phyloP scores from a whole-genome alignment of 2,797 vertebrate species.

The Taeniopygia guttata region DNA sequence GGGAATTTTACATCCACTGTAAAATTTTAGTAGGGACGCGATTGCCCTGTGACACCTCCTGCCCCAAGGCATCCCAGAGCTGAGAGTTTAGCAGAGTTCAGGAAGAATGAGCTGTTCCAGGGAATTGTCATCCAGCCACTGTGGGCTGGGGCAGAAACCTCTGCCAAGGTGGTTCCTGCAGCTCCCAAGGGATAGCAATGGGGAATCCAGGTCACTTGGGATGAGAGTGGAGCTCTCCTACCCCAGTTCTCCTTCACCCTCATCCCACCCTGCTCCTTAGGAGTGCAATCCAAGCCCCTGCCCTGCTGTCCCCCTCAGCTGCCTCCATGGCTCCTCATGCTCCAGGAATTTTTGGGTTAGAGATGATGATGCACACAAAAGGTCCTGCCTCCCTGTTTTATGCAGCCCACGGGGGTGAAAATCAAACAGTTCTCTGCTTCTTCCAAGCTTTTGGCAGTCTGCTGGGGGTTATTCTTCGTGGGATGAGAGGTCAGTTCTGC shows the following conservation, averaged over 20 bases:
- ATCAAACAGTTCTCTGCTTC: conserved; percentile 11
- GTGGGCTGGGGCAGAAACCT: accelerated
- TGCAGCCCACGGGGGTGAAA: neutral
- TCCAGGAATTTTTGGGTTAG: neutral
- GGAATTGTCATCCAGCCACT: neutral
- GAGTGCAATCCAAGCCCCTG: accelerated
- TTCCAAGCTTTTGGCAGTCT: neutral
- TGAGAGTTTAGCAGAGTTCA: neutral
- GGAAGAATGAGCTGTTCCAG: neutral
- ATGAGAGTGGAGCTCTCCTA: neutral
- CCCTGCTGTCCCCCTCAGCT: accelerated
- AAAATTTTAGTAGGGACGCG: neutral
- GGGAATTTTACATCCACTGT: neutral
- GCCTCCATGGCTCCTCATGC: accelerated
- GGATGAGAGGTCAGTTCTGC: conserved; percentile 31
- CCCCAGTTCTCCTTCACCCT: neutral
- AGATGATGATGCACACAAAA: neutral
- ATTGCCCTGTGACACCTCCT: neutral
- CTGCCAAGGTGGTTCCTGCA: accelerated
- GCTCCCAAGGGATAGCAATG: accelerated
- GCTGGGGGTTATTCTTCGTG: neutral
- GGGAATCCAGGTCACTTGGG: neutral
- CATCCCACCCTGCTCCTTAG: neutral
- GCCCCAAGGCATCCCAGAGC: neutral
- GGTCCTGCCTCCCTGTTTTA: neutral